Percentiles rank a stretch among this genome's conserved stretches.
phyloP scores from a whole-genome alignment of 2,888 invertebrate species.

The Augiades crinisus region DNA sequence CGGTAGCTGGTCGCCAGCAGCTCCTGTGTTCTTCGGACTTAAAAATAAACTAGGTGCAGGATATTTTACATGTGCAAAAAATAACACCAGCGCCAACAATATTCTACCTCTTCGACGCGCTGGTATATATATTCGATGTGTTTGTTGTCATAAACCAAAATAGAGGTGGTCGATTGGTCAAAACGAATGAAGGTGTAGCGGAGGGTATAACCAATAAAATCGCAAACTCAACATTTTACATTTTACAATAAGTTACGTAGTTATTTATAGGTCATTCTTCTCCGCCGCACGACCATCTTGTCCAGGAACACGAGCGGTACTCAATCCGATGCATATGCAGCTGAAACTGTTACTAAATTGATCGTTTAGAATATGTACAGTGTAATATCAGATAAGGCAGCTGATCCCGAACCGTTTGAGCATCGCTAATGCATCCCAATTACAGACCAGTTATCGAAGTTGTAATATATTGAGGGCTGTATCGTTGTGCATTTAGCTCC shows the following conservation, averaged over 20 bases:
- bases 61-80: slow-evolving; percentile 70
- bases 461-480: slow-evolving; percentile 67
- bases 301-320: slow-evolving; percentile 14
- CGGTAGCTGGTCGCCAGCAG: slow-evolving; percentile 77
- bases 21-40: slow-evolving; percentile 59
- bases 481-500: slow-evolving; percentile 37
- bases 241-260: background rate
- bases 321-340: slow-evolving; percentile 12
- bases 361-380: slow-evolving; percentile 32
- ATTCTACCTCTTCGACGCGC: slow-evolving; percentile 57
- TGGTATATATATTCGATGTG: slow-evolving; percentile 30
- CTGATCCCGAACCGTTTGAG: slow-evolving; percentile 11
- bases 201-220: background rate
- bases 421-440: slow-evolving; percentile 16
- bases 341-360: slow-evolving; percentile 14
- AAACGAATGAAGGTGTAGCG: background rate
- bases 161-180: background rate
- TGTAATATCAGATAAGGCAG: background rate
- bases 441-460: slow-evolving; percentile 56
- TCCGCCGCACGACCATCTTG: slow-evolving; percentile 13
- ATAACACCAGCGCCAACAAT: slow-evolving; percentile 58
- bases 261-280: slow-evolving; percentile 1
- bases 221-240: background rate
- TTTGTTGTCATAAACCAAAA: background rate
- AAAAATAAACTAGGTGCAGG: slow-evolving; percentile 58